Evolutionary conservation across 2,888 invertebrate genomes (phyloP), one percentile per base, ranked within the genome.

Genomic region (Ectobius pallidus): DNA sequence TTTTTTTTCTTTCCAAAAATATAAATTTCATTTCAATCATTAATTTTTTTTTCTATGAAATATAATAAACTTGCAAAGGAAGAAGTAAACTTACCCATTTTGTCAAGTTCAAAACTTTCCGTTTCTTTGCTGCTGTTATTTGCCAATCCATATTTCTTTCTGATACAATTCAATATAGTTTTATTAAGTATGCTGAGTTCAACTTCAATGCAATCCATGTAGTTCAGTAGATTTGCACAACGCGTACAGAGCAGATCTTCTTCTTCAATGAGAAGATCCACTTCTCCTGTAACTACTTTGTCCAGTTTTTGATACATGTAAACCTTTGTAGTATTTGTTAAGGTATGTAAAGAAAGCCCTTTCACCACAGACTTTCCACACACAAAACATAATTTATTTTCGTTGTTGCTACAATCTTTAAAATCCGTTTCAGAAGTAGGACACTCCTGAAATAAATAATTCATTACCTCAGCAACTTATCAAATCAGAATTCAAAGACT

Each of bases 181-280:
- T 63, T 44, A 32, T 44, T 62, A 18, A 70, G 70, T 62, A 63
- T 70, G 32, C 20, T 46, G 2, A 62, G 30, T 34, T 70, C 70
- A 16, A 62, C 70, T 44, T 70, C 70, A 14, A 70, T 70, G 61
- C 70, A 62, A 25, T 70, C 70, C 39, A 70, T 27, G 22, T 70
- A 70, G 34, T 70, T 63, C 1, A 70, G 62, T 18, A 70, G 61
- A n/a, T 20, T 39, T 6, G 62, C 20, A 30, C 70, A 70, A 7
- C 61, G 30, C 4, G 46, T 14, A 30, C 70, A 70, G 18, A 70
- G 46, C 20, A 70, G 20, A 6, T 46, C 63, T 6, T 70, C 70
- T 49, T 70, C 70, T 30, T 63, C 62, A 22, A 70, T 27, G 9
- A 62, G 30, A 7, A 62, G 20, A 25, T 62, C 46, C 32, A 32